phyloP scores from a whole-genome alignment of 2,888 invertebrate genomes.

The Auanema freiburgensis region DNA sequence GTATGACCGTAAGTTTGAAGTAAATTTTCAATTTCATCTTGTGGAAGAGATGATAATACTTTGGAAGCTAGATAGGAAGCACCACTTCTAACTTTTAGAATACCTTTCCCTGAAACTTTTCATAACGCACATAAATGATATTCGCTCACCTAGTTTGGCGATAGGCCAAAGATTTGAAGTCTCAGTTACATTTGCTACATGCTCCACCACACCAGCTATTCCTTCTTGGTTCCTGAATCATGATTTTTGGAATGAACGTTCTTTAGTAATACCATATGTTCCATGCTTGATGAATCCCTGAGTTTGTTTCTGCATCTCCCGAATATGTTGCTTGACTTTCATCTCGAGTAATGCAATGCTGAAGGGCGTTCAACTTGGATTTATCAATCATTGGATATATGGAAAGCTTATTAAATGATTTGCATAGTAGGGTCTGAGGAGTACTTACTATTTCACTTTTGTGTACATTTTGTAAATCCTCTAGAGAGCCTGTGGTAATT shows the following conservation, averaged over 20 bases:
- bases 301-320: neutral
- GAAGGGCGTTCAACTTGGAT: conserved; percentile 9
- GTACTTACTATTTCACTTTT: conserved; percentile 15
- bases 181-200: conserved; percentile 7
- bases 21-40: conserved; percentile 9
- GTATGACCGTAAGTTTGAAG: conserved; percentile 11
- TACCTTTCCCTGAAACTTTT: conserved; percentile 11
- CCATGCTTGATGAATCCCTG: neutral
- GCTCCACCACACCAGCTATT: conserved; percentile 8
- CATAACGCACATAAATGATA: neutral
- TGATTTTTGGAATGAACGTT: neutral
- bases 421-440: too few relatives aligned
- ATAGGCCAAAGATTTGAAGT: conserved; percentile 14
- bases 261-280: neutral
- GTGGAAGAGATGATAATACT: conserved; percentile 4
- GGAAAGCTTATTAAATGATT: conserved; percentile 7
- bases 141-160: conserved; percentile 8
- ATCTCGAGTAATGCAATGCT: conserved; percentile 17
- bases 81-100: conserved; percentile 15
- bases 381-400: conserved; percentile 17
- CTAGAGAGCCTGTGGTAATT: conserved; percentile 12
- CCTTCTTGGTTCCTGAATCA: conserved; percentile 14
- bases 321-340: conserved; percentile 13
- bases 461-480: conserved; percentile 11
- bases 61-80: conserved; percentile 9